A percentile compares a stretch with the other conserved stretches of the same genome.
Conservation (phyloP, 2,888 invertebrate genomes). For the Gandaritis pyraliata region DNA sequence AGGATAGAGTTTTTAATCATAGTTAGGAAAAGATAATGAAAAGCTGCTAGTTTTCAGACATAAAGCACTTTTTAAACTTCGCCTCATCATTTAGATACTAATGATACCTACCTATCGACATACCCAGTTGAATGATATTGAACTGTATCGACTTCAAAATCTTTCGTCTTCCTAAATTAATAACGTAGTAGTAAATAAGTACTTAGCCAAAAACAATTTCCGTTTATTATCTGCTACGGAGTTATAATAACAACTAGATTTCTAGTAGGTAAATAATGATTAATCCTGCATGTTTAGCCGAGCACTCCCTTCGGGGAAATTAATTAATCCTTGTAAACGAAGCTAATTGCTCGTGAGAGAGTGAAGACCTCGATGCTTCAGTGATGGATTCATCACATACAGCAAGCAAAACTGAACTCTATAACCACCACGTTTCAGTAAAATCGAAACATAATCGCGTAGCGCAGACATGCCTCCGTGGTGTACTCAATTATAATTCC, state of each 20-base stretch:
- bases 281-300: constrained; percentile 56
- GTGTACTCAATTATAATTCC: constrained; percentile 36
- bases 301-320: constrained; percentile 53
- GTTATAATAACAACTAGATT: constrained; percentile 40
- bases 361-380: constrained; percentile 43
- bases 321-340: constrained; percentile 67
- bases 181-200: too few species aligned
- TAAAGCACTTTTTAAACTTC: too few species aligned
- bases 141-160: too few species aligned
- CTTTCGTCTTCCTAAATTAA: too few species aligned
- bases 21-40: too few species aligned
- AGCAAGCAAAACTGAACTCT: constrained; percentile 42
- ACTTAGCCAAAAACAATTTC: constrained; percentile 2
- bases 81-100: too few species aligned
- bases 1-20: too few species aligned
- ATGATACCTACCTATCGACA: too few species aligned
- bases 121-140: too few species aligned
- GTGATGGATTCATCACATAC: constrained; percentile 50
- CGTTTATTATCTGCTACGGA: constrained; percentile 15
- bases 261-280: constrained; percentile 54
- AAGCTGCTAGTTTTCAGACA: too few species aligned
- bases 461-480: constrained; percentile 12
- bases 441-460: constrained; percentile 30
- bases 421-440: constrained; percentile 30
- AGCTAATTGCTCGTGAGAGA: constrained; percentile 62